Evolutionary conservation across 2,113 vertebrate genomes (phyloP).

Genomic region (Paedocypris sp.): DNA sequence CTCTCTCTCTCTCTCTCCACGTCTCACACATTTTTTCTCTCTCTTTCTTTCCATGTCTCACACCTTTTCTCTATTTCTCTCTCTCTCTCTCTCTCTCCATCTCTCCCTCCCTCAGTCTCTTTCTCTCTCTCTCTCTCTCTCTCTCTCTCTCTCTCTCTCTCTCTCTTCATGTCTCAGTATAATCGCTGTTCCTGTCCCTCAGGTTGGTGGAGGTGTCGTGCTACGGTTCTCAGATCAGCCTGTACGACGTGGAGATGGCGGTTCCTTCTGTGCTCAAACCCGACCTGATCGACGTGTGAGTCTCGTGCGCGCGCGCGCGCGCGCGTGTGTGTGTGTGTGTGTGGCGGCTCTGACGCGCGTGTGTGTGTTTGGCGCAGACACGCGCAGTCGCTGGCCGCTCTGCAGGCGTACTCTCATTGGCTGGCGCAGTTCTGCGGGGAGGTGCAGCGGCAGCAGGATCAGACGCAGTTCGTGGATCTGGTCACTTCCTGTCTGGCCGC

Average conservation of each 20-base stretch:
- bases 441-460: slow-evolving; percentile 83
- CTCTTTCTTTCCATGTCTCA: too few species aligned
- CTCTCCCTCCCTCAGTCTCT: too few species aligned
- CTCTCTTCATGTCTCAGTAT: too few species aligned
- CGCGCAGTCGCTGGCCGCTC: slow-evolving; percentile 87
- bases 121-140: too few species aligned
- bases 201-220: slow-evolving; percentile 91
- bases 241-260: slow-evolving; percentile 94
- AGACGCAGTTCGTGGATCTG: slow-evolving; percentile 80
- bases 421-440: slow-evolving; percentile 91
- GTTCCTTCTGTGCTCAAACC: slow-evolving; percentile 94
- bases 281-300: slow-evolving; percentile 96
- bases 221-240: slow-evolving; percentile 87
- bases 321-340: not conserved
- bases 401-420: slow-evolving; percentile 95
- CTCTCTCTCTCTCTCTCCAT: too few species aligned
- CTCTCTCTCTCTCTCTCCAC: too few species aligned
- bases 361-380: slow-evolving; percentile 60
- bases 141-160: too few species aligned
- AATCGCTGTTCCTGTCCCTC: not conserved
- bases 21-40: too few species aligned
- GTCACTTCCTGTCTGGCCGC: slow-evolving; percentile 86
- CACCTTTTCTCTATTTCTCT: too few species aligned
- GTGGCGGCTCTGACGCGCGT: not conserved
- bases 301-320: slow-evolving; percentile 27